Evolutionary conservation across 2,888 invertebrate species (phyloP).

Genomic region (Mantis religiosa): DNA sequence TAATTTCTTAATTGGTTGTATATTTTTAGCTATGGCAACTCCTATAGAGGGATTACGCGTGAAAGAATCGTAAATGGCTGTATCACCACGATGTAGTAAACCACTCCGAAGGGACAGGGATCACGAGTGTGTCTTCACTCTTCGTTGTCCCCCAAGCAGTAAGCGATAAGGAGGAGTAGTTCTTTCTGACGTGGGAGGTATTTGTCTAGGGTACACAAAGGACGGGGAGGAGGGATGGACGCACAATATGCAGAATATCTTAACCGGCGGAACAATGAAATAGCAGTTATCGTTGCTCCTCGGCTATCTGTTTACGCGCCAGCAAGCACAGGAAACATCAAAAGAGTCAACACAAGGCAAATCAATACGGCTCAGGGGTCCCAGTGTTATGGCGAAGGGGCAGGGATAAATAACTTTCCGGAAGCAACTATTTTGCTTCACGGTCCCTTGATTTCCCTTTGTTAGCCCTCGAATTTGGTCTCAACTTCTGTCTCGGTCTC

Average conservation of each 20-base stretch:
- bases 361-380: neutral
- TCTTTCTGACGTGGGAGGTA: neutral
- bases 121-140: neutral
- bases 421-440: neutral
- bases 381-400: neutral
- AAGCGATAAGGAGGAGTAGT: neutral
- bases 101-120: neutral
- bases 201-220: neutral
- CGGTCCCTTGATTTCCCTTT: neutral
- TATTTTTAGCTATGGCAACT: too few relatives aligned
- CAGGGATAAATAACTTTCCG: neutral
- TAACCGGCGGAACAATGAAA: neutral
- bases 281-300: neutral
- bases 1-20: too few relatives aligned
- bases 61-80: too few relatives aligned
- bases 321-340: neutral
- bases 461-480: neutral
- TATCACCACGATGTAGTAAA: too few relatives aligned
- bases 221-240: neutral
- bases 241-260: neutral
- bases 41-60: too few relatives aligned
- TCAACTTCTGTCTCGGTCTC: neutral
- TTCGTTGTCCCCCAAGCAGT: neutral
- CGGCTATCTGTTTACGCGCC: neutral
- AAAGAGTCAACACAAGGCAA: conserved; percentile 2